Evolutionary conservation across 2,113 vertebrate species (phyloP).

Genomic region (Centropristis striata): DNA sequence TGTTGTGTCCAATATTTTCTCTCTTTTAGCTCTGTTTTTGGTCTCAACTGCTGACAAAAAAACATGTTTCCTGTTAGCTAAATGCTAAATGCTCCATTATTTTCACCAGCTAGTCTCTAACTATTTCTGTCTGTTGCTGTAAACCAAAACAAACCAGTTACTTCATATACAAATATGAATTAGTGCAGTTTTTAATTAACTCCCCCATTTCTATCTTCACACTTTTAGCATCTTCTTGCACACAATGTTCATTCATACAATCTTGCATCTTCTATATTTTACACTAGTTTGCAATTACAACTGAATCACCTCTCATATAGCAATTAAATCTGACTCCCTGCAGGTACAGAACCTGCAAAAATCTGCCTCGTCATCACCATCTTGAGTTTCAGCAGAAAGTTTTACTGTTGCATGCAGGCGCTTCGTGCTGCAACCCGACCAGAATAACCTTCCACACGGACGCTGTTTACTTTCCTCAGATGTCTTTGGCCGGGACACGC

Average conservation of each 20-base stretch:
- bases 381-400: neutral
- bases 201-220: neutral
- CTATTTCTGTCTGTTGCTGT: neutral
- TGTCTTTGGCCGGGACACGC: conserved; percentile 17
- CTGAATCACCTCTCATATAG: neutral
- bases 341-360: neutral
- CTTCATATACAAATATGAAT: neutral
- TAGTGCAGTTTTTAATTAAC: neutral
- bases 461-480: conserved; percentile 9
- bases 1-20: neutral
- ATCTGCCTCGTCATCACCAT: conserved; percentile 5
- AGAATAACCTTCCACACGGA: conserved; percentile 10
- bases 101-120: neutral
- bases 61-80: too few relatives aligned
- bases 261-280: neutral
- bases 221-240: neutral
- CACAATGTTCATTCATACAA: too few relatives aligned
- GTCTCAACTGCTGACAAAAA: neutral
- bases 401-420: neutral
- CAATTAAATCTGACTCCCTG: neutral
- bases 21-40: neutral
- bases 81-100: too few relatives aligned
- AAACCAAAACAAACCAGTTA: neutral
- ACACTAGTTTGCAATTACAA: neutral
- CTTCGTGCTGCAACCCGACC: conserved; percentile 8